phyloP scores from a whole-genome alignment of 2,797 vertebrate genomes.

The Hypotaenidia okinawae region DNA sequence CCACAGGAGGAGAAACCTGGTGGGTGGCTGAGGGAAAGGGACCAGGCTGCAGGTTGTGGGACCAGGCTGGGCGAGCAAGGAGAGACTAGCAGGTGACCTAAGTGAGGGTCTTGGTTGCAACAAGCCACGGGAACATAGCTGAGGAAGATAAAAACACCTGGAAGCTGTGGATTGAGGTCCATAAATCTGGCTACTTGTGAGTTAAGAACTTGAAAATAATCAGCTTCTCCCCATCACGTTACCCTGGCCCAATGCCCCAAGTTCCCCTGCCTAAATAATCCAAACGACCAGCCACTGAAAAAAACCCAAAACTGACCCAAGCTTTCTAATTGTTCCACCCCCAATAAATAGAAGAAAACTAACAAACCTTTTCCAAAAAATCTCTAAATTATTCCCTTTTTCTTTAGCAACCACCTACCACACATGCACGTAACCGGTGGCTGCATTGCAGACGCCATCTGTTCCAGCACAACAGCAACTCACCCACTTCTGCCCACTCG shows the following conservation, averaged over 20 bases:
- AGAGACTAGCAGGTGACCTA: fast-evolving
- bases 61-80: background rate
- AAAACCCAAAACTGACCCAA: background rate
- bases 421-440: slow-evolving; percentile 12
- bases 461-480: slow-evolving; percentile 56
- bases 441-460: slow-evolving; percentile 64
- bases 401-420: slow-evolving; percentile 60
- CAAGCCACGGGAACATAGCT: background rate
- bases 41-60: background rate
- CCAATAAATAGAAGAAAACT: background rate
- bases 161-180: background rate
- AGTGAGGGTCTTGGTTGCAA: background rate
- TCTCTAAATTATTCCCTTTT: background rate
- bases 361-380: slow-evolving; percentile 8
- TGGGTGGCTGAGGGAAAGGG: background rate
- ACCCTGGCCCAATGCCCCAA: background rate
- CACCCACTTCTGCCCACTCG: slow-evolving; percentile 60
- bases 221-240: background rate
- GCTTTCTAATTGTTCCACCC: background rate
- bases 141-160: background rate
- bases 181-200: background rate
- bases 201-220: background rate
- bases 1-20: background rate
- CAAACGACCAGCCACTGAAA: background rate
- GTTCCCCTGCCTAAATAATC: background rate